Percentiles rank a stretch among this genome's conserved stretches.
Conservation (phyloP, 2,113 vertebrate genomes). For the Ptychochromis oligacanthus region DNA sequence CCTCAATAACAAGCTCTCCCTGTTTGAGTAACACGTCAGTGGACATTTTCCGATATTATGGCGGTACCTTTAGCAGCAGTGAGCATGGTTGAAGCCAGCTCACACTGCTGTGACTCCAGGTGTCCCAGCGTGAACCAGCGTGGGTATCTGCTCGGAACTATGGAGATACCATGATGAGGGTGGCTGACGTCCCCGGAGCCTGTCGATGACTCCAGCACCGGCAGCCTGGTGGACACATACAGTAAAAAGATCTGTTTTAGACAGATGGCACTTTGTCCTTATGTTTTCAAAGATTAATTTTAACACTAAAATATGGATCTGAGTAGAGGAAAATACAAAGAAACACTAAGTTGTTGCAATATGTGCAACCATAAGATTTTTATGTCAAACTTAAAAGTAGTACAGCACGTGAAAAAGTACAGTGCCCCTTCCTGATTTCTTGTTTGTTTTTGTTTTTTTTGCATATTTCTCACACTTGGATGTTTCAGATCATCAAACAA, state of each 20-base stretch:
- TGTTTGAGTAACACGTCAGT: not conserved
- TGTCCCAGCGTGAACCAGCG: conserved; percentile 99
- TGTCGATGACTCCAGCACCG: conserved; percentile 92
- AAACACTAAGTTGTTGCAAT: no score
- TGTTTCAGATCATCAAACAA: no score
- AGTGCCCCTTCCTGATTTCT: no score
- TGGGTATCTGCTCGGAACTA: conserved; percentile 94
- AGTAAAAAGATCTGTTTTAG: not conserved
- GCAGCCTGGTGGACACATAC: conserved; percentile 80
- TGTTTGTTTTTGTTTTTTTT: no score
- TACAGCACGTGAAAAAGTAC: no score
- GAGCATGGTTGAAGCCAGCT: conserved; percentile 98
- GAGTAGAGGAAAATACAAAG: no score
- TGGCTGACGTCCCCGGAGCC: conserved; percentile 89
- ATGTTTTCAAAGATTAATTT: not conserved
- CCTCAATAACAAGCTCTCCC: not conserved
- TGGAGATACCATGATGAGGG: conserved; percentile 94
- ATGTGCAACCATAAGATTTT: not conserved
- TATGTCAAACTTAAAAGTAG: not conserved
- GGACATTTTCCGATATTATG: not conserved
- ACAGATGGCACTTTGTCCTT: not conserved
- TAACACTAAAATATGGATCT: not conserved
- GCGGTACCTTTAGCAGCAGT: conserved; percentile 83
- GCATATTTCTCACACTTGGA: no score
- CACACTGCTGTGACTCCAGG: conserved; percentile 98